Evolutionary conservation across 2,797 vertebrate species (phyloP).

Genomic region (Lacerta agilis): DNA sequence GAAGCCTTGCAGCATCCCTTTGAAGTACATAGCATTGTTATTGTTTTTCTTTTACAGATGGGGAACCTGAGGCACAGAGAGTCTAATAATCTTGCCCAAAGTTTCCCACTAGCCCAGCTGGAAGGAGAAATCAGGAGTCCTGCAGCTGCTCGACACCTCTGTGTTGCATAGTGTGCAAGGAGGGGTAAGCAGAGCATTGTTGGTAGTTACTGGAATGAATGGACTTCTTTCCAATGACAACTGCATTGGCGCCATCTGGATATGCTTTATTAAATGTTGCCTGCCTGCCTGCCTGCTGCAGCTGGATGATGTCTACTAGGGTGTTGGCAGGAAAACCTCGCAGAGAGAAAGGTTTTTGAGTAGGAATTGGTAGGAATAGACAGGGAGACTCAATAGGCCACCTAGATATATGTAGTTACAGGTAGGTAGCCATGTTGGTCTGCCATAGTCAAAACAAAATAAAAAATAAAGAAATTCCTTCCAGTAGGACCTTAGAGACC

Average conservation of each 20-base stretch:
- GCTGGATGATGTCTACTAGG: neutral
- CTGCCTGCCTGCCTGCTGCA: neutral
- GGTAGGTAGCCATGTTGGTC: no score
- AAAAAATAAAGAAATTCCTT: no score
- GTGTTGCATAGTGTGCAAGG: neutral
- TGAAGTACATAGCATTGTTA: neutral
- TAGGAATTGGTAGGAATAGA: neutral
- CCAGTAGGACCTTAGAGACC: no score
- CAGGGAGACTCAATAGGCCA: neutral
- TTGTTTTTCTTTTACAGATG: conserved; percentile 25
- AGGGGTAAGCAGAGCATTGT: neutral
- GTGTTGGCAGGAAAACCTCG: neutral
- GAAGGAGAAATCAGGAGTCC: neutral
- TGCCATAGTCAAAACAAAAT: no score
- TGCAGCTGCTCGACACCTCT: neutral
- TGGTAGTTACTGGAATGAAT: neutral
- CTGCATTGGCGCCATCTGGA: neutral
- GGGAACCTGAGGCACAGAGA: neutral
- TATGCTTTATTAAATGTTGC: neutral
- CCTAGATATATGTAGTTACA: no score
- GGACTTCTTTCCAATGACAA: neutral
- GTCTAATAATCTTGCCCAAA: neutral
- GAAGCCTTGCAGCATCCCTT: neutral
- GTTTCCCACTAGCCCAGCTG: neutral
- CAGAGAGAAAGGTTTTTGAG: neutral